phyloP scores from a whole-genome alignment of 1,140 invertebrate genomes.

The Drosophila serrata region DNA sequence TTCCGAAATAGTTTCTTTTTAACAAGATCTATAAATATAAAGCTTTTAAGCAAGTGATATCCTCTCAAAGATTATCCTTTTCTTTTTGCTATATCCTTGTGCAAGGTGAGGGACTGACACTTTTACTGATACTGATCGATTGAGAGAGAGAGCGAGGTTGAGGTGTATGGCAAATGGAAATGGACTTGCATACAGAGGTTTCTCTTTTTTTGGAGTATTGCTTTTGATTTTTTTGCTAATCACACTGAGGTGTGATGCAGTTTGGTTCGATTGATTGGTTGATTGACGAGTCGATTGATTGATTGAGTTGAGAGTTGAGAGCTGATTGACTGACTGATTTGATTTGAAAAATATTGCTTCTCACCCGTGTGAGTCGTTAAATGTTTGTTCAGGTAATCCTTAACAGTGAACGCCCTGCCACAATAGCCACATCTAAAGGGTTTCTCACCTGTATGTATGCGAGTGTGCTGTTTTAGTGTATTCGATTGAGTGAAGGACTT shows the following conservation, averaged over 20 bases:
- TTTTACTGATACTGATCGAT: slow-evolving; percentile 28
- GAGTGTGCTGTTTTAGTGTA: slow-evolving; percentile 85
- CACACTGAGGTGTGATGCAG: slow-evolving; percentile 45
- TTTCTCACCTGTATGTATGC: slow-evolving; percentile 85
- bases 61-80: neutral
- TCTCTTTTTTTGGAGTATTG: slow-evolving; percentile 46
- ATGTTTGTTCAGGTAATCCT: slow-evolving; percentile 85
- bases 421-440: slow-evolving; percentile 85
- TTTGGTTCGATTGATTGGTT: slow-evolving; percentile 55
- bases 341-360: slow-evolving; percentile 85
- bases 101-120: slow-evolving; percentile 42
- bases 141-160: slow-evolving; percentile 52
- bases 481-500: slow-evolving; percentile 89
- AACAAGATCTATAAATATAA: too few relatives aligned
- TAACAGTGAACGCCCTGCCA: slow-evolving; percentile 85
- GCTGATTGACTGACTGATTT: slow-evolving; percentile 82
- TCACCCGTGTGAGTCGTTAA: slow-evolving; percentile 85
- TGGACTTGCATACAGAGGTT: slow-evolving; percentile 71
- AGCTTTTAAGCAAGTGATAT: slow-evolving; percentile 1
- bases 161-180: slow-evolving; percentile 73
- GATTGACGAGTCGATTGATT: slow-evolving; percentile 64
- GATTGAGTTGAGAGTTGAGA: slow-evolving; percentile 67
- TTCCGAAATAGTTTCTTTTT: too few relatives aligned
- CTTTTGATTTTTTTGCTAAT: slow-evolving; percentile 41
- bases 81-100: neutral